These are phyloP conservation scores for Cygnus buccinator DNA, from an alignment of 2,113 vertebrate species.

Conservation along the genomic window DNA sequence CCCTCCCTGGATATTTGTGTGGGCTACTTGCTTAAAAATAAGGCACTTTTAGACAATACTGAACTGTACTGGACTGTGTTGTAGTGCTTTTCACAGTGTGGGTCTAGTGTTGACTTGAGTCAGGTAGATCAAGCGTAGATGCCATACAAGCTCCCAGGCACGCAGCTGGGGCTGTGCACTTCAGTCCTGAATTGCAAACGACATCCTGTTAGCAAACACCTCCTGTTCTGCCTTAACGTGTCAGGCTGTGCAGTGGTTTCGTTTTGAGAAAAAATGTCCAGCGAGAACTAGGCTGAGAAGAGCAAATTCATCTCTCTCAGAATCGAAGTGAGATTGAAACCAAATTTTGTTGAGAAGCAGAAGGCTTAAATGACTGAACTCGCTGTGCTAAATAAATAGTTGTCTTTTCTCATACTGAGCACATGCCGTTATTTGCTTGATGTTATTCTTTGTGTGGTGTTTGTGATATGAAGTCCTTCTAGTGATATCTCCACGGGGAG, in stretches of 20 bases:
- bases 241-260: constrained; percentile 39
- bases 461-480: constrained; percentile 44
- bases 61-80: not conserved
- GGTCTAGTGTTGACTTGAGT: not conserved
- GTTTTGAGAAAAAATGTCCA: not conserved
- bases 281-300: constrained; percentile 34
- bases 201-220: not conserved
- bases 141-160: not conserved
- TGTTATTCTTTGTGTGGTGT: constrained; percentile 63
- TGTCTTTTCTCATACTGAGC: constrained; percentile 59
- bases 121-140: not conserved
- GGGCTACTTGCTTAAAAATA: constrained; percentile 25
- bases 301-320: constrained; percentile 19
- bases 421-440: constrained; percentile 57
- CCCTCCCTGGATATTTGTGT: not conserved
- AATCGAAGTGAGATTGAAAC: not conserved
- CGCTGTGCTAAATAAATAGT: constrained; percentile 72
- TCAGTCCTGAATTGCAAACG: not conserved
- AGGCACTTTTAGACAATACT: constrained; percentile 12
- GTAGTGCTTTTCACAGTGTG: not conserved
- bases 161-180: not conserved
- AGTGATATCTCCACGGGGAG: constrained; percentile 10
- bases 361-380: constrained; percentile 37
- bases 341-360: not conserved
- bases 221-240: constrained; percentile 48